These are phyloP conservation scores for Xiphorhynchus elegans DNA, from an alignment of 2,113 vertebrate species.

Conservation along the genomic window DNA sequence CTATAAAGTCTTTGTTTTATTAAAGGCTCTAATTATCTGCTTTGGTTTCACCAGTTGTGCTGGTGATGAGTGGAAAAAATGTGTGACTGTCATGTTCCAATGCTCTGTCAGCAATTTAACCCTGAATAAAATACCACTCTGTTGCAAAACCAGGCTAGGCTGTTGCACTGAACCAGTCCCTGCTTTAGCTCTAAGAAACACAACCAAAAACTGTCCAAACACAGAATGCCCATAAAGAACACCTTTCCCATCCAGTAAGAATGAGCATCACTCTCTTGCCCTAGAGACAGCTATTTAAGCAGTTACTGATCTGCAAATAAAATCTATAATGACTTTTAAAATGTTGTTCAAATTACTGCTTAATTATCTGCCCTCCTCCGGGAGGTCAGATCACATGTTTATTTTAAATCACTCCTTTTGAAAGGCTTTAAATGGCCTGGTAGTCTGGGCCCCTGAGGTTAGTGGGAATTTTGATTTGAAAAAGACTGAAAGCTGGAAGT, in stretches of 20 bases:
- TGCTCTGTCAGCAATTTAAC: background rate
- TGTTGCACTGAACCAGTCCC: background rate
- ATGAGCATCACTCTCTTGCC: background rate
- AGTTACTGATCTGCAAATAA: constrained; percentile 15
- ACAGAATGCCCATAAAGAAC: background rate
- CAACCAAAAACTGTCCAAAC: background rate
- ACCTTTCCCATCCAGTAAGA: background rate
- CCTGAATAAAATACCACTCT: background rate
- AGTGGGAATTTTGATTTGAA: background rate
- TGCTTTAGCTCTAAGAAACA: background rate
- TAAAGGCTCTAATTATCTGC: background rate
- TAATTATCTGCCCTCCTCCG: background rate
- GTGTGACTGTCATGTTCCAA: background rate
- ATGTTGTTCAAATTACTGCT: background rate
- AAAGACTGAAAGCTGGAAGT: background rate
- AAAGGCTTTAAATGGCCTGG: background rate
- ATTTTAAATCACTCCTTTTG: background rate
- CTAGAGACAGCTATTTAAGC: background rate
- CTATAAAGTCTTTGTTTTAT: background rate
- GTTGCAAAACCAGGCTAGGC: background rate
- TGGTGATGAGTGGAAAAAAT: background rate
- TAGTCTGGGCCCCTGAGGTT: background rate
- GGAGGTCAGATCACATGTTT: background rate
- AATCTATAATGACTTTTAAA: constrained; percentile 16
- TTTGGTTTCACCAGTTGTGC: background rate